Evolutionary conservation across 1,140 invertebrate genomes (phyloP).

Genomic region (Glossosoma conforme): DNA sequence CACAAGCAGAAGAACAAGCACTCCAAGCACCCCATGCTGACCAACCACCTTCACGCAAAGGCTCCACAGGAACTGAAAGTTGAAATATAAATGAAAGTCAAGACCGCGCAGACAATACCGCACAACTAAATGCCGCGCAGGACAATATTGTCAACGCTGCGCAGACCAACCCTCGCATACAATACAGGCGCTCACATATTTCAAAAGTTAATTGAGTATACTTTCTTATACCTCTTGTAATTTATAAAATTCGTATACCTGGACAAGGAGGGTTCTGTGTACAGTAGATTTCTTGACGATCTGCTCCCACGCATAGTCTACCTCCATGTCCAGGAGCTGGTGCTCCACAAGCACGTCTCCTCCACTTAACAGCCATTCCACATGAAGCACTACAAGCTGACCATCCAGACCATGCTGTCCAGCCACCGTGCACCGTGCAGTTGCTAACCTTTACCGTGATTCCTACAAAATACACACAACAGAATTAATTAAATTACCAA

Average conservation of each 20-base stretch:
- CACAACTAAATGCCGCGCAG: too few species aligned
- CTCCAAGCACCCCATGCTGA: conserved; percentile 69
- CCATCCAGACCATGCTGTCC: conserved; percentile 85
- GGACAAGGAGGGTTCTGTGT: conserved; percentile 76
- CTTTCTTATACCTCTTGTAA: too few species aligned
- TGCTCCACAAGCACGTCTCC: conserved; percentile 72
- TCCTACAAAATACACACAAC: too few species aligned
- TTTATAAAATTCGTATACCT: too few species aligned
- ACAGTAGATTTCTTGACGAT: conserved; percentile 72
- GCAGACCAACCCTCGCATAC: too few species aligned
- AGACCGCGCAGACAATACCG: too few species aligned
- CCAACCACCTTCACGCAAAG: conserved; percentile 69
- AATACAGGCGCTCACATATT: too few species aligned
- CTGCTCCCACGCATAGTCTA: conserved; percentile 74
- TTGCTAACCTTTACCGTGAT: conserved; percentile 63
- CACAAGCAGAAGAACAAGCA: conserved; percentile 55
- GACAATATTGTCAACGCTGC: too few species aligned
- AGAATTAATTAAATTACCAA: too few species aligned
- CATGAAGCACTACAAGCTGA: conserved; percentile 69
- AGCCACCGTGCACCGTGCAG: conserved; percentile 79
- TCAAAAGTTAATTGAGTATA: too few species aligned
- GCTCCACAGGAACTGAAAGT: conserved; percentile 45
- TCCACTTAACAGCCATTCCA: conserved; percentile 75
- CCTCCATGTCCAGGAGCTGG: conserved; percentile 79
- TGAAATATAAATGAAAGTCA: not conserved